Evolutionary conservation across 2,888 invertebrate genomes (phyloP), one percentile per base, ranked within the genome.

Genomic region (Metellina segmentata): DNA sequence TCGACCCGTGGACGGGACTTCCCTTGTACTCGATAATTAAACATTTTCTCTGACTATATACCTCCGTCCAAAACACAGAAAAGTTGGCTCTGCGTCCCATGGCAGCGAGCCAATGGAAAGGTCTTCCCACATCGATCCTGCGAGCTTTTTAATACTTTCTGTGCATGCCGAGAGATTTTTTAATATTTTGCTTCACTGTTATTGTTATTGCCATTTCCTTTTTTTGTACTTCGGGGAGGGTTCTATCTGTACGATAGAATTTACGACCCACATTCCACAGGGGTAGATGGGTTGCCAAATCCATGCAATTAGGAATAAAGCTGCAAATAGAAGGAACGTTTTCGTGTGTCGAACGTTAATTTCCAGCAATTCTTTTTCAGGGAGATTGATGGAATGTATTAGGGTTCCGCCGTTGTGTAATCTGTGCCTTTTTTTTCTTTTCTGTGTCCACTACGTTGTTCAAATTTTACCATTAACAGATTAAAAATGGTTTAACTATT

Each of bases 61-160:
- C 49, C 78, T 85, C 82, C 52, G 78, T 89, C 51, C 81, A 81
- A 89, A 82, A 75, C 61, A 82, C 82, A 89, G 69, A 82, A 78
- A 53, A 53, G 71, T 72, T 51, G 85, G 69, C 61, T 75, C 19
- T 53, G 51, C 77, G 49, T 34, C 77, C 77, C 75, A 77, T 89
- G 89, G 89, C 89, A 85, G 48, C 7, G 13, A 71, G 89, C 89
- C 89, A 89, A 89, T 83, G 19, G n/a, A 77, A 89, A 82, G 71
- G 82, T 77, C 52, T 13, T 52, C n/a, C 79, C 16, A 16, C 78
- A 89, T 89, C 83, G 89, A 89, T 89, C 78, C 20, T 53, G 16
- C 49, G 13, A 70, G 78, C n/a, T 70, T 70, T 87, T 79, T 87
- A 16, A 20, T 71, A 71, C 8, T 78, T 86, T 72, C 20, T 20